phyloP scores from a whole-genome alignment of 1,140 invertebrate species.

The Gyrodactylus bullatarudis region DNA sequence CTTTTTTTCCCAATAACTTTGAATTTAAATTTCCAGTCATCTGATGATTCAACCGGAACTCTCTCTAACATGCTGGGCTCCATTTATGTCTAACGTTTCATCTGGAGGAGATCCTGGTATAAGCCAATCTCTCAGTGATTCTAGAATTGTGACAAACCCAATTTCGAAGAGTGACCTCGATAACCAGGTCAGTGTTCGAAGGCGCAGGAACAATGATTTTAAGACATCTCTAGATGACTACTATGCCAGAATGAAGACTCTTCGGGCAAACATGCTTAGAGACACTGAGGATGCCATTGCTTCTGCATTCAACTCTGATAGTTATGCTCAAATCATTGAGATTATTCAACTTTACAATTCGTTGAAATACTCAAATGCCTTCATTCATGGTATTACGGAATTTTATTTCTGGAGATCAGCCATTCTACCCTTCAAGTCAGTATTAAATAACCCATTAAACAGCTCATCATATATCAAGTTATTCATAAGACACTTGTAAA shows the following conservation, averaged over 20 bases:
- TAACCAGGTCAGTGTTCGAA: background rate
- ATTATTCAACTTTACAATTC: background rate
- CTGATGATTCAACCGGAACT: background rate
- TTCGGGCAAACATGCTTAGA: background rate
- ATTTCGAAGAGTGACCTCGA: background rate
- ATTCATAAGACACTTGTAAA: too few relatives aligned
- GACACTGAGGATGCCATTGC: background rate
- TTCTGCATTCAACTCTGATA: background rate
- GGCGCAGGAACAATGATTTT: background rate
- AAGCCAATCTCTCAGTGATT: background rate
- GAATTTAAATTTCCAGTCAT: background rate
- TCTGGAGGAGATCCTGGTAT: background rate
- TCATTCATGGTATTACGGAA: background rate
- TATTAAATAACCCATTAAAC: too few relatives aligned
- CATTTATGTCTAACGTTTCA: background rate
- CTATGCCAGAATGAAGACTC: background rate
- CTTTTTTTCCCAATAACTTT: background rate
- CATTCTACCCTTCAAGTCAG: background rate
- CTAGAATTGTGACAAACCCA: background rate
- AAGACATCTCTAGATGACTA: background rate
- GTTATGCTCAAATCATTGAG: background rate
- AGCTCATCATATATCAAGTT: too few relatives aligned
- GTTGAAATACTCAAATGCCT: background rate
- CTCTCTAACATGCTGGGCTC: background rate
- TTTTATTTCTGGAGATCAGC: background rate